These are phyloP conservation scores for Platalea minor DNA, from an alignment of 2,797 vertebrate species.

Conservation along the genomic window DNA sequence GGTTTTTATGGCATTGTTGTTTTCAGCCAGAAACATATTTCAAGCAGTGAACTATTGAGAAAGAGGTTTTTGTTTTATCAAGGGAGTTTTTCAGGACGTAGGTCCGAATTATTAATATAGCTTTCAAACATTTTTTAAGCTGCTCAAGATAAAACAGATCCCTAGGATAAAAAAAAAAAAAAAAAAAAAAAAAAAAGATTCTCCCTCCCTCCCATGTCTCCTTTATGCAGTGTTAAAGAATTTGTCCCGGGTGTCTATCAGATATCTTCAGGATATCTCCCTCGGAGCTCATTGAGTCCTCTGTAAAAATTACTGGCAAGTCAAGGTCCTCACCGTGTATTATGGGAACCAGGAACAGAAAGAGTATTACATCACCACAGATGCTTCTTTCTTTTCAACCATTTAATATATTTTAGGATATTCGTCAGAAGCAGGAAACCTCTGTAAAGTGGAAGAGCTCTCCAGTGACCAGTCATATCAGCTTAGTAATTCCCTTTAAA, in stretches of 20 bases:
- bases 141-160: not conserved
- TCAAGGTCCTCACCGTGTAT: not conserved
- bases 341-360: not conserved
- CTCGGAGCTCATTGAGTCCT: not conserved
- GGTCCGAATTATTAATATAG: not conserved
- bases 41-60: constrained; percentile 59
- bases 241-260: not conserved
- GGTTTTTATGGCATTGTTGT: constrained; percentile 62
- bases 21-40: constrained; percentile 65
- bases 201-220: not conserved
- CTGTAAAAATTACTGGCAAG: not conserved
- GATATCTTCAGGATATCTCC: not conserved
- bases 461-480: not conserved
- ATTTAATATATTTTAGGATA: not conserved
- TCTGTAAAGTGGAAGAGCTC: not conserved
- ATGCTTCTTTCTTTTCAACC: not conserved
- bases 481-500: not conserved
- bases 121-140: not conserved
- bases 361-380: not conserved
- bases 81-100: constrained; percentile 1
- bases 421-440: not conserved
- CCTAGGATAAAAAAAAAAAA: not conserved
- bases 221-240: not conserved
- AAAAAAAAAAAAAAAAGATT: no score
- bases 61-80: constrained; percentile 26